These are phyloP conservation scores for Loxodonta africana DNA, from an alignment of 2,113 vertebrate genomes.

Conservation along the genomic window DNA sequence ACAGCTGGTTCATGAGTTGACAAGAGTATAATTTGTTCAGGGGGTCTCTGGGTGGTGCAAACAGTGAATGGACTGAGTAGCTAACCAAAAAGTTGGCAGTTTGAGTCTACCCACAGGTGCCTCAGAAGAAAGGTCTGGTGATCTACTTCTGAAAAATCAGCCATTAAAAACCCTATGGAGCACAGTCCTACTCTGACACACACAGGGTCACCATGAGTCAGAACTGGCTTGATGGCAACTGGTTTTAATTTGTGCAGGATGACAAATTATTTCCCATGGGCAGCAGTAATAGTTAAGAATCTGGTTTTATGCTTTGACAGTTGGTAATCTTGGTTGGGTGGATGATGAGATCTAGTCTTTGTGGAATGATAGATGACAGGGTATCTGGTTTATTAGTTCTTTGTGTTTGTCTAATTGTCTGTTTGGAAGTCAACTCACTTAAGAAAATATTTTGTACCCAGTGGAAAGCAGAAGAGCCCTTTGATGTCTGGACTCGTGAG, in stretches of 20 bases:
- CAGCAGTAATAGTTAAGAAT: background rate
- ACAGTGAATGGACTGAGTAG: background rate
- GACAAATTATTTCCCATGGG: background rate
- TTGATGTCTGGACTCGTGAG: background rate
- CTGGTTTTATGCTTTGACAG: background rate
- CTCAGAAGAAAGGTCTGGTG: too few relatives aligned
- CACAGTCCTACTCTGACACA: too few relatives aligned
- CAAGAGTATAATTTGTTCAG: too few relatives aligned
- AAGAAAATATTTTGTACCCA: background rate
- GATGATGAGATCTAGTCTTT: background rate
- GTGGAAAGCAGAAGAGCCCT: background rate
- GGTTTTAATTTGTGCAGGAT: background rate
- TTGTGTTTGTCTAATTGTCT: background rate
- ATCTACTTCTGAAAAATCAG: too few relatives aligned
- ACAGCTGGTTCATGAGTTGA: background rate
- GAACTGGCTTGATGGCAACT: too few relatives aligned
- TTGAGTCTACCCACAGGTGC: background rate
- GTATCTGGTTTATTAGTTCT: background rate
- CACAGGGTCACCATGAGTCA: background rate
- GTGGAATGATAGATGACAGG: background rate
- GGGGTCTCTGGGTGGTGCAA: background rate
- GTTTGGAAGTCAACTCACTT: constrained; percentile 2
- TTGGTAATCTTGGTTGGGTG: background rate
- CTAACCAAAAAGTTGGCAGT: background rate
- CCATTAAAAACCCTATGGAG: too few relatives aligned